A percentile compares a stretch with the other conserved stretches of the same genome.
phyloP scores from a whole-genome alignment of 2,113 vertebrate species.

The Gobio gobio region DNA sequence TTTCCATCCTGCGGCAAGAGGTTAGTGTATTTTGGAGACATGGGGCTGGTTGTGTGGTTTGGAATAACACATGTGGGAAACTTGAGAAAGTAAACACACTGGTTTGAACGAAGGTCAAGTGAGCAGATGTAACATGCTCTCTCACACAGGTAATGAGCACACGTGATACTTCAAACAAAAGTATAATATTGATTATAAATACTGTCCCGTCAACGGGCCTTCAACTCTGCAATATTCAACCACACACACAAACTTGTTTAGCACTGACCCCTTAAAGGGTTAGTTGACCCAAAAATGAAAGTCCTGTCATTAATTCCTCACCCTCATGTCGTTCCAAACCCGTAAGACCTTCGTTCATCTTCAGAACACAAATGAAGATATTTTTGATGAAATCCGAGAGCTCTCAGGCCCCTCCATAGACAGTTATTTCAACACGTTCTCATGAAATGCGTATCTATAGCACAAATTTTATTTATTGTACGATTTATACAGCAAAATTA shows the following conservation, averaged over 20 bases:
- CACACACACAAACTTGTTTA: neutral
- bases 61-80: neutral
- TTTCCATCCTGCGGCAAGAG: neutral
- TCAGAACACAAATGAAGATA: too few species aligned
- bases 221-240: neutral
- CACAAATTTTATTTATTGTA: too few species aligned
- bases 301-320: too few species aligned
- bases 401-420: too few species aligned
- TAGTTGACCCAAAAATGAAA: too few species aligned
- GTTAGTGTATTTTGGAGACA: neutral
- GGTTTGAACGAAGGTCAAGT: constrained; percentile 26
- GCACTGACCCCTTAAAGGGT: neutral
- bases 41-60: neutral
- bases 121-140: neutral
- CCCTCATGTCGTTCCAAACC: too few species aligned
- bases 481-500: too few species aligned
- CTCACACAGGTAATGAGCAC: neutral
- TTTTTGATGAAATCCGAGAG: too few species aligned
- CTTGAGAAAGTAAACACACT: neutral
- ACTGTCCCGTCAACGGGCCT: neutral
- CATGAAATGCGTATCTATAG: too few species aligned
- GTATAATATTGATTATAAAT: neutral
- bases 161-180: neutral
- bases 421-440: too few species aligned
- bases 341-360: too few species aligned